These are phyloP conservation scores for Drosophila hamatofila DNA, from an alignment of 2,888 invertebrate genomes.

Conservation along the genomic window DNA sequence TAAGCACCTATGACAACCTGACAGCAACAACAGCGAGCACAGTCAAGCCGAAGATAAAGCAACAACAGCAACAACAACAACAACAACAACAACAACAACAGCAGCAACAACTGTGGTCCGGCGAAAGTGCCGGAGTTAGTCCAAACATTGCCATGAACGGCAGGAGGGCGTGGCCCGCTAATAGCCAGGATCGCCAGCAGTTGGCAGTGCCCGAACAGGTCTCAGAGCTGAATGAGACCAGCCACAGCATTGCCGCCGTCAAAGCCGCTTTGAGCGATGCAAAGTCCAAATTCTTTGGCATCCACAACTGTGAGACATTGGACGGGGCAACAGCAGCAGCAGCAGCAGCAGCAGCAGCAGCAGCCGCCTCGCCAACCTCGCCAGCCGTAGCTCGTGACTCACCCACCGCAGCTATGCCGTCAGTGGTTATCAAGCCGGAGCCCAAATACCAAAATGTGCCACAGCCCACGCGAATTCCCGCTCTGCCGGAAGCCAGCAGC, in stretches of 20 bases:
- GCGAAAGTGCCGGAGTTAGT: conserved; percentile 16
- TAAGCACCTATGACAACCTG: conserved; percentile 85
- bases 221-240: conserved; percentile 72
- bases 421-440: conserved; percentile 41
- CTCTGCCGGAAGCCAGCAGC: conserved; percentile 55
- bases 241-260: conserved; percentile 82
- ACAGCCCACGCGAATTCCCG: background rate
- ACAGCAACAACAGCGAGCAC: conserved; percentile 50
- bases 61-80: conserved; percentile 53
- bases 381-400: conserved; percentile 25
- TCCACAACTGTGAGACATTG: conserved; percentile 71
- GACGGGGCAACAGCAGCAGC: background rate
- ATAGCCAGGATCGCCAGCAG: background rate
- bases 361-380: background rate
- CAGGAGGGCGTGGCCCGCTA: background rate
- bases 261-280: conserved; percentile 85
- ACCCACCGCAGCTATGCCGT: conserved; percentile 1
- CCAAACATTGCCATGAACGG: conserved; percentile 28
- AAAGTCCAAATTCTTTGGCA: conserved; percentile 85
- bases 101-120: conserved; percentile 13
- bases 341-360: background rate
- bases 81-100: conserved; percentile 44
- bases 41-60: conserved; percentile 62
- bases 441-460: conserved; percentile 83
- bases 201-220: conserved; percentile 33